A percentile compares a stretch with the other conserved stretches of the same genome.
Conservation (phyloP, 2,113 vertebrate genomes). For the Silurus asotus region DNA sequence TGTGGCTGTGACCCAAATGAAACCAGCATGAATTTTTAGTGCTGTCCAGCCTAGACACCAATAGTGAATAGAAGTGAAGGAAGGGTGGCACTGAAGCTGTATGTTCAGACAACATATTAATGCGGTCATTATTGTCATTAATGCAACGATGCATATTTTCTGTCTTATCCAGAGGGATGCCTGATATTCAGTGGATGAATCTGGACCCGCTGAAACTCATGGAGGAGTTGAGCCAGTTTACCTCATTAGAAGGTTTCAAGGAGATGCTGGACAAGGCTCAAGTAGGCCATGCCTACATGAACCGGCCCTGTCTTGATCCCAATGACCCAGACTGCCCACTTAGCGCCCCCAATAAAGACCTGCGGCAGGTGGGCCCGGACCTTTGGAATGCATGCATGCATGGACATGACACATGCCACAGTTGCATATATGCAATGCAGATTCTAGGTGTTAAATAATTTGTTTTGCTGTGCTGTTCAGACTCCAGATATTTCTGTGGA, state of each 20-base stretch:
- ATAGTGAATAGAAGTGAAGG: not conserved
- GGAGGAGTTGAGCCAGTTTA: slow-evolving; percentile 93
- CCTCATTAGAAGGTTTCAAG: slow-evolving; percentile 90
- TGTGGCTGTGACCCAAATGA: slow-evolving; percentile 66
- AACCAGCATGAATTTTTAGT: slow-evolving; percentile 40
- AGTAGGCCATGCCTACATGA: slow-evolving; percentile 96
- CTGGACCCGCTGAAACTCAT: slow-evolving; percentile 92
- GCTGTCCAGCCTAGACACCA: slow-evolving; percentile 3
- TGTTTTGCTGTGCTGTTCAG: slow-evolving; percentile 62
- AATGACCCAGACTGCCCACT: slow-evolving; percentile 85
- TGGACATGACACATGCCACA: not conserved
- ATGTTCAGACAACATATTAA: not conserved
- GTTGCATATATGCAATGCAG: not conserved
- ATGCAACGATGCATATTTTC: not conserved
- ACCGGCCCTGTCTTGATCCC: slow-evolving; percentile 89
- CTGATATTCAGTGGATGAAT: slow-evolving; percentile 98
- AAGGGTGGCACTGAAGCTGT: slow-evolving; percentile 10
- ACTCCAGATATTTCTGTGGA: slow-evolving; percentile 80
- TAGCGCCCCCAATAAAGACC: slow-evolving; percentile 88
- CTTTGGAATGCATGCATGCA: too few species aligned
- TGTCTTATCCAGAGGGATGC: slow-evolving; percentile 80
- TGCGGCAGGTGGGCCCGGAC: slow-evolving; percentile 64
- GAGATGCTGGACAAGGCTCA: slow-evolving; percentile 97
- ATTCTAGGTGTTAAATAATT: slow-evolving; percentile 1
- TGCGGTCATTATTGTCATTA: not conserved